Conservation (phyloP, 2,888 invertebrate genomes). For the Marronus borbonicus region DNA sequence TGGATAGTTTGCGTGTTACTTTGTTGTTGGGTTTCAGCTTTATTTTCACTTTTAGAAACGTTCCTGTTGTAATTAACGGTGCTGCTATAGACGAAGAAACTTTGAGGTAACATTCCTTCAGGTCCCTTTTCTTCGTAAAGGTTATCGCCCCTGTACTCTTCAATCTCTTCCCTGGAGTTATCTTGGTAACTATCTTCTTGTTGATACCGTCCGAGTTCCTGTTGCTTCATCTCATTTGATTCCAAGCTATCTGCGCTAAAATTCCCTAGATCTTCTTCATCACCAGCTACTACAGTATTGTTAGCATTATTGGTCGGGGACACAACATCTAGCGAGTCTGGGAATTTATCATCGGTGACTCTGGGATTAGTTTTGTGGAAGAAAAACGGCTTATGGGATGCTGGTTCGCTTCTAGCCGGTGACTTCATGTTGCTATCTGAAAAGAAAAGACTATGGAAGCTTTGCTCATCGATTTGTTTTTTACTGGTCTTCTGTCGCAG, state of each 20-base stretch:
- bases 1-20: not conserved
- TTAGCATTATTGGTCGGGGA: not conserved
- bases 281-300: not conserved
- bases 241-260: constrained; percentile 52
- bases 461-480: constrained; percentile 42
- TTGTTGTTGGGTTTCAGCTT: not conserved
- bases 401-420: not conserved
- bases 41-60: not conserved
- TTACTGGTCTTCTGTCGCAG: not conserved
- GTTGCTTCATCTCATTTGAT: constrained; percentile 9
- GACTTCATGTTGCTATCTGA: constrained; percentile 40
- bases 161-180: not conserved
- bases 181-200: too few relatives aligned
- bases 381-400: constrained; percentile 42
- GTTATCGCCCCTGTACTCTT: not conserved
- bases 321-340: constrained; percentile 30
- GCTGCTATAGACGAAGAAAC: constrained; percentile 48
- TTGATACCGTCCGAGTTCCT: not conserved
- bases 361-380: constrained; percentile 33
- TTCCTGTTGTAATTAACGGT: constrained; percentile 45
- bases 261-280: constrained; percentile 50
- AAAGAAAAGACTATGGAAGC: constrained; percentile 44
- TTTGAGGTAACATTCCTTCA: constrained; percentile 3
- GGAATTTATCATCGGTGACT: constrained; percentile 16
- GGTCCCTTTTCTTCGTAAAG: not conserved